phyloP scores from a whole-genome alignment of 2,797 vertebrate species.

The Melanotaenia pygmaea region DNA sequence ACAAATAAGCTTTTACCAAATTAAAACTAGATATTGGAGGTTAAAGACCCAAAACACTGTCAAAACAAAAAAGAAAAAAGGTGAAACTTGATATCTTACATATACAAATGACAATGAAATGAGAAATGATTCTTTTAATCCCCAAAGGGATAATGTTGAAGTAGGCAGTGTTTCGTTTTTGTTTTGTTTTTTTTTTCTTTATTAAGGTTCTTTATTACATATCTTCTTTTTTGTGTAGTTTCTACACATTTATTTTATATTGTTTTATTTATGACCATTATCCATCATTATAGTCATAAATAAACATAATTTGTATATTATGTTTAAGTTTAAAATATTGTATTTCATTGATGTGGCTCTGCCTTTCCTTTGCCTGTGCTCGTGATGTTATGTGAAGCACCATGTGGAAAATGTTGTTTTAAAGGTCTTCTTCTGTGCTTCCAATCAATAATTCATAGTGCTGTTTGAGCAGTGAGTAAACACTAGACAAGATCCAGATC shows the following conservation, averaged over 20 bases:
- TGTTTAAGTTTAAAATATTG: conserved; percentile 1
- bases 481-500: conserved; percentile 62
- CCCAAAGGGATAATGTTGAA: too few relatives aligned
- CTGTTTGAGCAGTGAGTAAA: conserved; percentile 66
- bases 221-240: not conserved
- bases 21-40: conserved; percentile 6
- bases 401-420: conserved; percentile 38
- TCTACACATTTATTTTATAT: not conserved
- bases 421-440: conserved; percentile 43
- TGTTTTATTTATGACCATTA: not conserved
- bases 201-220: not conserved
- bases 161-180: too few relatives aligned
- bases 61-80: not conserved
- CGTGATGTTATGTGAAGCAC: conserved; percentile 12
- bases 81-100: not conserved
- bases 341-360: conserved; percentile 7
- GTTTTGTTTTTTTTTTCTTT: not conserved
- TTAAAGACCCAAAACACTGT: conserved; percentile 2
- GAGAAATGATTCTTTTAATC: too few relatives aligned
- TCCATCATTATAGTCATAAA: not conserved
- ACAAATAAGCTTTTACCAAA: conserved; percentile 11
- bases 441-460: conserved; percentile 72
- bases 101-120: not conserved
- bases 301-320: not conserved
- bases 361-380: not conserved